These are phyloP conservation scores for Tromatobia lineatoria DNA, from an alignment of 2,888 invertebrate species.

Conservation along the genomic window DNA sequence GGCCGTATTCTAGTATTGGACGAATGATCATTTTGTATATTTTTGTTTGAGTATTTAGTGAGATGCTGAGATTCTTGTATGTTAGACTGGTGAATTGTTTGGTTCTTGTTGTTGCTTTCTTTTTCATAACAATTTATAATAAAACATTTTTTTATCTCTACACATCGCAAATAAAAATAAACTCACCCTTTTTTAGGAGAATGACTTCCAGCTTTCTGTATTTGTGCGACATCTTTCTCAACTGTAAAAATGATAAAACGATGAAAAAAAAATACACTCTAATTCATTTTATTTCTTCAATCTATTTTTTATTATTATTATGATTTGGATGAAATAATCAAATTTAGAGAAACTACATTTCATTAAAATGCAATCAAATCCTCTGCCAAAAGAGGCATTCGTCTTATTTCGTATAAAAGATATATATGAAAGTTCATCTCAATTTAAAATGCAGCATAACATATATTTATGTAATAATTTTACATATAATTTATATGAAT, in stretches of 20 bases:
- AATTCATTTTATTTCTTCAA: neutral
- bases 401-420: neutral
- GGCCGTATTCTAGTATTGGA: too few species aligned
- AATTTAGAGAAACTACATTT: neutral
- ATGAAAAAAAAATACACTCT: conserved; percentile 14
- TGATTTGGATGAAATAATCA: neutral
- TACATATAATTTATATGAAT: neutral
- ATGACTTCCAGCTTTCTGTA: conserved; percentile 29
- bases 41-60: too few species aligned
- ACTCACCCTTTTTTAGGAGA: conserved; percentile 41
- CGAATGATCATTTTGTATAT: too few species aligned
- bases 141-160: neutral
- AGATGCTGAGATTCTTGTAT: too few species aligned
- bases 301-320: neutral
- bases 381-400: neutral
- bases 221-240: conserved; percentile 24
- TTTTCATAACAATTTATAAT: too few species aligned
- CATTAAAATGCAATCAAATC: neutral
- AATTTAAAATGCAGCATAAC: neutral
- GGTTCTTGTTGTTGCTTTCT: too few species aligned
- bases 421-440: neutral
- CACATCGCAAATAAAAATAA: neutral
- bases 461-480: neutral
- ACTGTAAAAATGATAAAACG: conserved; percentile 26
- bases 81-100: too few species aligned